Conservation (phyloP, 92 coral and sea anemone genomes). For the Zoanthus sociatus region DNA sequence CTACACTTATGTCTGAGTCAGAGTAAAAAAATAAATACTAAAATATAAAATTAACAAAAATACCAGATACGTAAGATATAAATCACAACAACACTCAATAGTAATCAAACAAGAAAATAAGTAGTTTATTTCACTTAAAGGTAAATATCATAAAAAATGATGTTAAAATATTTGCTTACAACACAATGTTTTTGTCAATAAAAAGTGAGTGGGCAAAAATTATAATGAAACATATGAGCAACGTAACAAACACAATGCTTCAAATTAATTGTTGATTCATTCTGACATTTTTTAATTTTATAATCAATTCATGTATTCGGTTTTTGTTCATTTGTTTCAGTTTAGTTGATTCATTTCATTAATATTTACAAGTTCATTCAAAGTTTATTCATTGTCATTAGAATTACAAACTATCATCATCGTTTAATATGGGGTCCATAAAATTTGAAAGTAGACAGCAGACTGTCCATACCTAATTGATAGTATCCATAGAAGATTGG, state of each 20-base stretch:
- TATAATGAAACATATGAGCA: not conserved
- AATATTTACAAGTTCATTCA: not conserved
- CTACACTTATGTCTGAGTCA: slow-evolving; percentile 1
- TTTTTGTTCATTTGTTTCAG: slow-evolving; percentile 1
- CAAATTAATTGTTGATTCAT: not conserved
- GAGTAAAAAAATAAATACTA: not conserved
- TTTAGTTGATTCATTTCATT: not conserved
- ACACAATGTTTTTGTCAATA: slow-evolving; percentile 2
- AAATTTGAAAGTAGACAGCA: slow-evolving; percentile 49
- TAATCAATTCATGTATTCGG: not conserved
- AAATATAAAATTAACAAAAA: not conserved
- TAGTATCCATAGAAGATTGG: slow-evolving; percentile 54
- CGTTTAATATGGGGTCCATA: slow-evolving; percentile 49
- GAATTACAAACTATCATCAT: slow-evolving; percentile 3
- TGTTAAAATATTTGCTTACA: not conserved
- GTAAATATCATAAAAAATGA: not conserved
- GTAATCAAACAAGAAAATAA: not conserved
- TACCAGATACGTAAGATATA: not conserved
- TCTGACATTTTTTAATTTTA: not conserved
- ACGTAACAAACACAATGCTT: not conserved
- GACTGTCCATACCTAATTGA: slow-evolving; percentile 44
- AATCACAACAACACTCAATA: slow-evolving; percentile 1
- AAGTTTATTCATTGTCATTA: slow-evolving; percentile 5
- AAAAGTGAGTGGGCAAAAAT: slow-evolving; percentile 1
- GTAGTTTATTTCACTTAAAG: not conserved